phyloP scores from a whole-genome alignment of 2,797 vertebrate species.

The Microctenopoma lineatum region DNA sequence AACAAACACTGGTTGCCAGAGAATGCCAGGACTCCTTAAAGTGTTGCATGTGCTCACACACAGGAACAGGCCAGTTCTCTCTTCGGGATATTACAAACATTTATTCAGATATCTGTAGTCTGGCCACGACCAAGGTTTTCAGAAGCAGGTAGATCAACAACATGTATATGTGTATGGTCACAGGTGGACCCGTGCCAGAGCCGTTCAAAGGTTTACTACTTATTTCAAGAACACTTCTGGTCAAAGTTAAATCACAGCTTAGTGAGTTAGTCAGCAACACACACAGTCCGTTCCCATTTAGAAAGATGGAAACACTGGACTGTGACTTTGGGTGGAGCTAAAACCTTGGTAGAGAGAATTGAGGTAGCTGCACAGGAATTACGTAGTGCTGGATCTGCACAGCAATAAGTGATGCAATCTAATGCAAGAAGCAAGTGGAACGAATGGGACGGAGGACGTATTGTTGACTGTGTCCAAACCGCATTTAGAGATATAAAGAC shows the following conservation, averaged over 20 bases:
- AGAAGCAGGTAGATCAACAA: conserved; percentile 60
- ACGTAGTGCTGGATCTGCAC: conserved; percentile 55
- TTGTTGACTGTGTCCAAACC: conserved; percentile 17
- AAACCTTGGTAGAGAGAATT: conserved; percentile 49
- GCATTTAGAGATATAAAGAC: conserved; percentile 28
- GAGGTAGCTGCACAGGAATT: conserved; percentile 53
- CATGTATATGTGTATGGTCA: conserved; percentile 5
- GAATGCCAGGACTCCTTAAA: conserved; percentile 80
- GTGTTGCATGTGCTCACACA: conserved; percentile 27
- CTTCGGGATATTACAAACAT: conserved; percentile 79
- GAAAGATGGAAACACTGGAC: conserved; percentile 13
- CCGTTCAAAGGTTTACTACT: conserved; percentile 26
- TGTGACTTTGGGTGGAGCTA: conserved; percentile 70
- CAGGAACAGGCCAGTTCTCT: conserved; percentile 61
- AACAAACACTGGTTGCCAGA: conserved; percentile 69
- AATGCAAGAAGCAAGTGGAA: conserved; percentile 50
- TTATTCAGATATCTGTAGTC: conserved; percentile 80
- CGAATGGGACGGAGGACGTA: conserved; percentile 48
- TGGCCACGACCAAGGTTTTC: conserved; percentile 60
- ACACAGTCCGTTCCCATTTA: not conserved
- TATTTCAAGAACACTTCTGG: conserved; percentile 38
- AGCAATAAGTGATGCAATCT: conserved; percentile 69
- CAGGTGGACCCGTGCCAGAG: conserved; percentile 36
- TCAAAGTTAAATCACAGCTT: conserved; percentile 43
- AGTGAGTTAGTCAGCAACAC: conserved; percentile 22